phyloP scores from a whole-genome alignment of 2,888 invertebrate genomes.

The Macropis europaea region DNA sequence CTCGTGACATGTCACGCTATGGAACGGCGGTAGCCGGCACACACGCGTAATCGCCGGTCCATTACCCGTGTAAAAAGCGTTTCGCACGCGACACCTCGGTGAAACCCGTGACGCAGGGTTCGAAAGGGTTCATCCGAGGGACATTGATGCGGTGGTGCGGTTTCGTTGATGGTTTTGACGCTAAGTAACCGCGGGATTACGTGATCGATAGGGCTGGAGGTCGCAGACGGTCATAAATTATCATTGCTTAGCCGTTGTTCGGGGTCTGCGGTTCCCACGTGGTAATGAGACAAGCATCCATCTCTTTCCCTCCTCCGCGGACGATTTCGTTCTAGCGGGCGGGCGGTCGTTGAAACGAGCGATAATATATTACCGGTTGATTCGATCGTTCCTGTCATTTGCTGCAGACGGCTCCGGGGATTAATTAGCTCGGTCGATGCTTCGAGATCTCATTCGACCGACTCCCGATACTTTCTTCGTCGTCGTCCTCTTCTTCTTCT shows the following conservation, averaged over 20 bases:
- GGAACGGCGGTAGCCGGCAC: no score
- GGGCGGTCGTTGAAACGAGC: constrained; percentile 60
- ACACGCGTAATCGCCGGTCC: background rate
- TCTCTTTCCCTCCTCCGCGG: constrained; percentile 3
- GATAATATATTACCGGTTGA: constrained; percentile 65
- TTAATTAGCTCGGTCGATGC: constrained; percentile 64
- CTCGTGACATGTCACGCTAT: no score
- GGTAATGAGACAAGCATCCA: constrained; percentile 51
- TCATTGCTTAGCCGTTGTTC: constrained; percentile 57
- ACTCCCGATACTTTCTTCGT: constrained; percentile 46
- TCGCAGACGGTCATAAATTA: constrained; percentile 62
- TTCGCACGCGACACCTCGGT: background rate
- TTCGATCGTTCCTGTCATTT: constrained; percentile 67
- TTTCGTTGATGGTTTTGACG: constrained; percentile 42
- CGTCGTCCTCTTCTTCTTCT: constrained; percentile 14
- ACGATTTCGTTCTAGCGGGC: constrained; percentile 52
- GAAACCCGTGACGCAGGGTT: background rate
- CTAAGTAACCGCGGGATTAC: constrained; percentile 45
- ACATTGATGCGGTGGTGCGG: background rate
- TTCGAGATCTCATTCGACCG: constrained; percentile 55
- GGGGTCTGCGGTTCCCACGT: constrained; percentile 59
- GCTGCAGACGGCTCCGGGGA: constrained; percentile 63
- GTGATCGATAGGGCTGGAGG: constrained; percentile 61
- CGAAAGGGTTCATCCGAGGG: background rate
- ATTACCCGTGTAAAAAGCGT: background rate